These are phyloP conservation scores for Drosophila pachea DNA, from an alignment of 1,140 invertebrate species.

Conservation along the genomic window DNA sequence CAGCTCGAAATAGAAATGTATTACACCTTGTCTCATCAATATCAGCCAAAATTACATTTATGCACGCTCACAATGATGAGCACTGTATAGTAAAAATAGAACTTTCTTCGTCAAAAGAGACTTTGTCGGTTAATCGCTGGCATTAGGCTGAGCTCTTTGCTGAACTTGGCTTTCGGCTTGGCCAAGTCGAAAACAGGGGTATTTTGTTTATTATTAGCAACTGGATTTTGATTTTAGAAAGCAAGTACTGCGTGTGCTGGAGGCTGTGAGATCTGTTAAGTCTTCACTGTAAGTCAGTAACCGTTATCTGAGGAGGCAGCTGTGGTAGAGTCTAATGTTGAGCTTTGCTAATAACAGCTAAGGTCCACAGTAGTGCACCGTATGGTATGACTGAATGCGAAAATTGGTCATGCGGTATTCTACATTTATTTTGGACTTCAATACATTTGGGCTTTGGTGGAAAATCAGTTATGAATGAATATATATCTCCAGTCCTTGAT, in stretches of 20 bases:
- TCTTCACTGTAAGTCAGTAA: no score
- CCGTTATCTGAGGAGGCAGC: no score
- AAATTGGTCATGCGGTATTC: background rate
- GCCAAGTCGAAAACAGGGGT: background rate
- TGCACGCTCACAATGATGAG: background rate
- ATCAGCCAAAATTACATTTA: conserved; percentile 10
- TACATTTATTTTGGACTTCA: background rate
- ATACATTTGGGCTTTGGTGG: background rate
- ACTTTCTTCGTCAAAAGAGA: background rate
- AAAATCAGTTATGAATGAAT: background rate
- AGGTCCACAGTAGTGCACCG: no score
- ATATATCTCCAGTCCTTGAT: background rate
- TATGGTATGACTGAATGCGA: no score
- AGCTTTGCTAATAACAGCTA: no score
- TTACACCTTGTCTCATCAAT: conserved; percentile 1
- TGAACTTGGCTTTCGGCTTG: conserved; percentile 1
- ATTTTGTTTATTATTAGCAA: background rate
- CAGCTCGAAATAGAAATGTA: conserved; percentile 11
- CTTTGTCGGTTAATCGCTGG: background rate
- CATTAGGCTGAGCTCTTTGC: background rate
- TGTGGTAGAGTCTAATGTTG: no score
- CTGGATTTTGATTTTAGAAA: background rate
- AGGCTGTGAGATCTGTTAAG: background rate
- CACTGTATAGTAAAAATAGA: background rate
- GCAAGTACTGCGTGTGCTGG: background rate